Base-by-base conservation (phyloP, 2,888 invertebrate genomes). In the Rotaria macrura region DNA sequence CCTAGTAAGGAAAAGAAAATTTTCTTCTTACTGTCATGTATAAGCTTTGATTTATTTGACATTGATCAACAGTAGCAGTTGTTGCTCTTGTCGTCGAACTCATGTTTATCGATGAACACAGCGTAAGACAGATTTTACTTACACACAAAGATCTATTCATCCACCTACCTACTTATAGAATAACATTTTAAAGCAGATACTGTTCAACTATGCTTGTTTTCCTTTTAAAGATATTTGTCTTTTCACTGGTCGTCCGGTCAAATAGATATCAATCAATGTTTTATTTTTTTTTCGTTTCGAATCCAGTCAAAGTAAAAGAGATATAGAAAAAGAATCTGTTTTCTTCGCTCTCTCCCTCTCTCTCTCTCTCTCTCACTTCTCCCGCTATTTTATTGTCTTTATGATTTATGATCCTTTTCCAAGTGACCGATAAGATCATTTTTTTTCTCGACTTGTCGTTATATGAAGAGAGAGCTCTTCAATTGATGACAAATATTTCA, bases 371-470 rank as follows among this genome's bases (percentile, higher is more conserved):
- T n/a, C n/a, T n/a, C n/a, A n/a, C n/a, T n/a, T n/a, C n/a, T 65
- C 65, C 34, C 65, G 29, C 65, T 17, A 34, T 34, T 65, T 65
- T 65, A 65, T 65, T 65, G 65, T 65, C 29, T 65, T 14, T 9
- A 65, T 65, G 65, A 65, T 65, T 65, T 65, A 65, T 65, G 65
- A 65, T 65, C 65, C 20, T 34, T 65, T 65, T 65, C 34, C 65
- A 34, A 65, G 34, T 65, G 65, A 34, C 34, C 65, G 65, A 65
- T 65, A 65, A 65, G 65, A 65, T 65, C 65, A 34, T 34, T 34
- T 65, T 34, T 65, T 65, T 65, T 65, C 65, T 65, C 65, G 7
- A 29, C 65, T 65, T 65, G 65, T 65, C 34, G 65, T 65, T 34
- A 65, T 65, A 65, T 65, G 34, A 34, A 34, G 7, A 34, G 65